These are phyloP conservation scores for Parapsyche elsis DNA, from an alignment of 1,140 invertebrate genomes.

Conservation along the genomic window DNA sequence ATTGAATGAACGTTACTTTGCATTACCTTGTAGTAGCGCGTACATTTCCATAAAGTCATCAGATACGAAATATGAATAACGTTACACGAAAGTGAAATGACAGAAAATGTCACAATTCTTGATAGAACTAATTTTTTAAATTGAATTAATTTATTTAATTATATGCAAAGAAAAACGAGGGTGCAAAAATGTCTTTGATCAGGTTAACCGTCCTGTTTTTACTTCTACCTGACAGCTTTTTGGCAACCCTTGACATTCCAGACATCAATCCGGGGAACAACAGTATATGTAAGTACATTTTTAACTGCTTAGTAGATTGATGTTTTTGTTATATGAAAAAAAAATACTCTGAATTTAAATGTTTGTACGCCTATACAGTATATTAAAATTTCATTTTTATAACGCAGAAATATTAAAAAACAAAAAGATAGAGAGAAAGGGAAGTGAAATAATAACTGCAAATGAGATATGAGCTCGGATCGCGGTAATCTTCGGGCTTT, in stretches of 20 bases:
- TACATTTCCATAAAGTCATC: too few relatives aligned
- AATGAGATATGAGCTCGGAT: neutral
- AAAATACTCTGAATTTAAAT: too few relatives aligned
- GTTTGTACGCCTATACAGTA: too few relatives aligned
- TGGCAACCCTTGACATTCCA: slow-evolving; percentile 48
- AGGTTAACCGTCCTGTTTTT: slow-evolving; percentile 31
- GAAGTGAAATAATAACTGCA: neutral
- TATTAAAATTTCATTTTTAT: too few relatives aligned
- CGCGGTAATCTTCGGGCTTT: neutral
- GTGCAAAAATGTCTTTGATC: slow-evolving; percentile 32
- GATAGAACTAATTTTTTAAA: slow-evolving; percentile 4
- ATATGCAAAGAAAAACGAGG: neutral
- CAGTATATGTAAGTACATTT: slow-evolving; percentile 50
- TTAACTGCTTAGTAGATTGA: too few relatives aligned
- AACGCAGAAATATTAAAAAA: too few relatives aligned
- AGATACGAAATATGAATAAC: neutral
- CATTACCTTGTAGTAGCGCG: too few relatives aligned
- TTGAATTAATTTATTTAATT: neutral
- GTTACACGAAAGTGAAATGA: neutral
- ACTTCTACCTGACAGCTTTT: slow-evolving; percentile 21
- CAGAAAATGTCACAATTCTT: neutral
- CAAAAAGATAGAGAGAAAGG: neutral
- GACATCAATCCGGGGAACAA: slow-evolving; percentile 54
- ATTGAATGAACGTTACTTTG: too few relatives aligned
- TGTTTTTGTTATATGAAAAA: too few relatives aligned